These are phyloP conservation scores for Plecotus auritus DNA, from an alignment of 2,113 vertebrate genomes.

Conservation along the genomic window DNA sequence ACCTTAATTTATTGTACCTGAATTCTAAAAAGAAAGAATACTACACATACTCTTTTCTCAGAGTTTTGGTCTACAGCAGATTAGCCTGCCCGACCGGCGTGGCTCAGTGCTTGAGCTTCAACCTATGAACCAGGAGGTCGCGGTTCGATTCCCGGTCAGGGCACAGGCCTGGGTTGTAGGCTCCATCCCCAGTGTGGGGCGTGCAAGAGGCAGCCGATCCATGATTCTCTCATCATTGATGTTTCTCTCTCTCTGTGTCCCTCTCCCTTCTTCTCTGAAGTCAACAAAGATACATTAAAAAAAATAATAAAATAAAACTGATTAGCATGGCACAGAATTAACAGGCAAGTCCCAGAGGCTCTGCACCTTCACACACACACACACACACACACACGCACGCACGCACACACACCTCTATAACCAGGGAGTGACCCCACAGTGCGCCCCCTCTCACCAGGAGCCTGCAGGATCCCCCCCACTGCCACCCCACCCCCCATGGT, in stretches of 20 bases:
- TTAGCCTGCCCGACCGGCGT: not conserved
- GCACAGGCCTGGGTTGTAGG: too few species aligned
- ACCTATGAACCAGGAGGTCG: too few species aligned
- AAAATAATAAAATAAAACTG: not conserved
- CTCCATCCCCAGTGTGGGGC: too few species aligned
- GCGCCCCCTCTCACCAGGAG: rapidly evolving
- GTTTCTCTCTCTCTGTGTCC: too few species aligned
- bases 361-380: not conserved
- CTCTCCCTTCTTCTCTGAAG: too few species aligned
- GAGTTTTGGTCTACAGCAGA: not conserved
- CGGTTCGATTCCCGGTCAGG: too few species aligned
- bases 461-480: too few species aligned
- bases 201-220: too few species aligned
- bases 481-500: not conserved
- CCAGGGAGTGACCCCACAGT: not conserved
- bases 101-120: too few species aligned
- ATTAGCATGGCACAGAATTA: not conserved
- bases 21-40: not conserved
- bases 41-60: not conserved
- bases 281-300: too few species aligned
- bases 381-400: not conserved
- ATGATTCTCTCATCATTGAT: too few species aligned
- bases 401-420: not conserved
- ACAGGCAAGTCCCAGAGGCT: not conserved
- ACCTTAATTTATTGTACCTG: not conserved